A percentile compares a stretch with the other conserved stretches of the same genome.
Evolutionary conservation across 2,113 vertebrate species (phyloP).

Genomic region (Malurus elegans): DNA sequence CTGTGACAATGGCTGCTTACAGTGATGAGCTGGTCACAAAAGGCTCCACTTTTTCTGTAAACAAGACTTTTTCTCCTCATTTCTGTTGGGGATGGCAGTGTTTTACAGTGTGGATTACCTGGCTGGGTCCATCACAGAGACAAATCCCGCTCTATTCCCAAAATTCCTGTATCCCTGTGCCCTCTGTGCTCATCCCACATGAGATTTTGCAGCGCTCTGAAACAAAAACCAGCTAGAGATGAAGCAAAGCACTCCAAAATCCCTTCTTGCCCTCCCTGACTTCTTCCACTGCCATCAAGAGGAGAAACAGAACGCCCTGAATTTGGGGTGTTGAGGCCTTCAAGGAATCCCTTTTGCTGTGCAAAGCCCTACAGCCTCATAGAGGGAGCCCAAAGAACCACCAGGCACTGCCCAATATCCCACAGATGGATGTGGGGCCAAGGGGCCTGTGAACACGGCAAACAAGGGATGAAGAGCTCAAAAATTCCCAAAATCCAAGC

Average conservation of each 20-base stretch:
- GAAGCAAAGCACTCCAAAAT: background rate
- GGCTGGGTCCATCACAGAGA: background rate
- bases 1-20: background rate
- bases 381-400: background rate
- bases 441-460: background rate
- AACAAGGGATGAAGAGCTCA: background rate
- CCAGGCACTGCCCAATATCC: background rate
- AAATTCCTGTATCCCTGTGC: background rate
- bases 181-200: background rate
- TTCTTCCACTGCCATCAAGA: background rate
- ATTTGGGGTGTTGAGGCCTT: background rate
- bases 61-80: background rate
- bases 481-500: background rate
- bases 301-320: background rate
- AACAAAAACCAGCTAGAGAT: background rate
- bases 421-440: background rate
- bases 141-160: background rate
- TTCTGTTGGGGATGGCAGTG: background rate
- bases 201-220: background rate
- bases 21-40: background rate
- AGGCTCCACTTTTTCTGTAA: background rate
- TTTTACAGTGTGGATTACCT: background rate
- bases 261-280: background rate
- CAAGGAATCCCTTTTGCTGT: background rate
- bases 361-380: background rate